These are phyloP conservation scores for Lomographa bimaculata DNA, from an alignment of 2,888 invertebrate species.

Conservation along the genomic window DNA sequence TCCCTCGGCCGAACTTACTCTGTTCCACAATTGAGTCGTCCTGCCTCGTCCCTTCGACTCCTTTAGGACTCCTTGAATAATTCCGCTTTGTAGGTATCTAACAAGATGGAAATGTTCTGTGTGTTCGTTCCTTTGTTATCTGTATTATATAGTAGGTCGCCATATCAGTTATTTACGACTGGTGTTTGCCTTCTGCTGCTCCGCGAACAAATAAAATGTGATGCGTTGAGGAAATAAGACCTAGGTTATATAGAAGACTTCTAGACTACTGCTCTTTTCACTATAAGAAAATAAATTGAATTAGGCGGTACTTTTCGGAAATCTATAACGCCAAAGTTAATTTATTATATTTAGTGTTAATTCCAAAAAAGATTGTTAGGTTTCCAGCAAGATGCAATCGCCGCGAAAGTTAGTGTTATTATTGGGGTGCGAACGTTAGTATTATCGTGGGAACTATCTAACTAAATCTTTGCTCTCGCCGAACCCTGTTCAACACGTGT, in stretches of 20 bases:
- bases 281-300: too few relatives aligned
- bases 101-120: constrained; percentile 45
- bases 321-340: too few relatives aligned
- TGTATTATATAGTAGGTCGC: constrained; percentile 31
- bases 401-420: too few relatives aligned
- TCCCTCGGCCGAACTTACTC: constrained; percentile 59
- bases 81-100: constrained; percentile 49
- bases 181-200: constrained; percentile 17
- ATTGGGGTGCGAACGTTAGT: too few relatives aligned
- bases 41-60: constrained; percentile 54
- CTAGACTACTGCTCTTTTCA: too few relatives aligned
- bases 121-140: constrained; percentile 41
- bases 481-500: too few relatives aligned
- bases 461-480: too few relatives aligned
- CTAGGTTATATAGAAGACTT: constrained; percentile 4
- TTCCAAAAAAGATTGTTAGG: too few relatives aligned
- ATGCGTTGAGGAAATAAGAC: constrained; percentile 9
- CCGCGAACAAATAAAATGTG: constrained; percentile 16
- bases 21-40: constrained; percentile 66
- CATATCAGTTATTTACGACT: constrained; percentile 29
- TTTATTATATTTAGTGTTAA: too few relatives aligned
- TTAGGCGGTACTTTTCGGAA: too few relatives aligned
- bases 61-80: constrained; percentile 57
- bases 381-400: too few relatives aligned
- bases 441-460: too few relatives aligned